Conservation (phyloP, 2,797 vertebrate genomes). For the Micromesistius poutassou region DNA sequence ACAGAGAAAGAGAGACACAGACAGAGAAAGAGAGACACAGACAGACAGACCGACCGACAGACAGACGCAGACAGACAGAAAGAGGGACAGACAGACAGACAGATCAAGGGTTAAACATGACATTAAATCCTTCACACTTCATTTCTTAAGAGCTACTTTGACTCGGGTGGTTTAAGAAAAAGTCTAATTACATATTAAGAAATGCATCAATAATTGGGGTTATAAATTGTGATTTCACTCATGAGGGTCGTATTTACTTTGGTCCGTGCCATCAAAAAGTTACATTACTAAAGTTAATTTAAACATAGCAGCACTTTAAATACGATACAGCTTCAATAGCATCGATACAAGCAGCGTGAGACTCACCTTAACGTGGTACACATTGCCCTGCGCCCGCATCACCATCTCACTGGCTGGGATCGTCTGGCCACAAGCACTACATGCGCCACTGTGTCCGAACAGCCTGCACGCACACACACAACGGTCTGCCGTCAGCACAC, state of each 20-base stretch:
- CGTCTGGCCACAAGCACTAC: constrained; percentile 77
- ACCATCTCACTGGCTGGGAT: constrained; percentile 83
- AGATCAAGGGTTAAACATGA: constrained; percentile 1
- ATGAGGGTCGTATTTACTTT: neutral
- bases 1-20: too few species aligned
- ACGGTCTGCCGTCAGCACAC: neutral
- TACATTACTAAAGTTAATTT: too few species aligned
- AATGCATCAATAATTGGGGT: neutral
- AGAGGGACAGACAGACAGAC: neutral
- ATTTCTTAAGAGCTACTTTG: neutral
- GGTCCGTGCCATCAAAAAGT: neutral
- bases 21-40: neutral
- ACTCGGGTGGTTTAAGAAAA: neutral
- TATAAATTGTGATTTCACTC: too few species aligned
- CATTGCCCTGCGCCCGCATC: constrained; percentile 78
- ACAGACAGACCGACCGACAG: neutral
- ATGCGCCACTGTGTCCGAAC: constrained; percentile 79
- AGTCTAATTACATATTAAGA: neutral
- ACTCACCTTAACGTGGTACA: constrained; percentile 79
- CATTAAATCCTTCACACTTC: neutral
- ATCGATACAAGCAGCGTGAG: neutral
- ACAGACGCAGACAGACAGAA: neutral
- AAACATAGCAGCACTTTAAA: too few species aligned
- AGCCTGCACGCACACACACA: constrained; percentile 56
- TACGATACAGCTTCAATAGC: neutral